Evolutionary conservation across 2,888 invertebrate genomes (phyloP).

Genomic region (Mimas tiliae): DNA sequence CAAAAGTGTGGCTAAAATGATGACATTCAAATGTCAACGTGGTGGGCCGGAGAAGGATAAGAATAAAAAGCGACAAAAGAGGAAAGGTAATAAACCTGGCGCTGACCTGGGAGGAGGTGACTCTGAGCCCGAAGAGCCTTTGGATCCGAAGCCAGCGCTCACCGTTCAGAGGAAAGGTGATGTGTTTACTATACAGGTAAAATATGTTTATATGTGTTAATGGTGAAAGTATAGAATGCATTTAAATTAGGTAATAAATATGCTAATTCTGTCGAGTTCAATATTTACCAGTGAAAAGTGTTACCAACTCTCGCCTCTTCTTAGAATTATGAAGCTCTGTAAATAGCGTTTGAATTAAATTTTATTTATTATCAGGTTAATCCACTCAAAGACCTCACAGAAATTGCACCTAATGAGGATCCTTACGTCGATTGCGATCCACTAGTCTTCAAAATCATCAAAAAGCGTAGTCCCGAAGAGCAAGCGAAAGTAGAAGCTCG

Average conservation of each 20-base stretch:
- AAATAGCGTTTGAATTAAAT: not conserved
- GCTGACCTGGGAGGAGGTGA: constrained; percentile 66
- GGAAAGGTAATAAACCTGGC: constrained; percentile 55
- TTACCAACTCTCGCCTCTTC: too few relatives aligned
- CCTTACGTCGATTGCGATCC: constrained; percentile 89
- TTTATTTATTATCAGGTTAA: constrained; percentile 74
- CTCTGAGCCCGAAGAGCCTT: constrained; percentile 73
- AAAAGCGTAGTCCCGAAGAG: constrained; percentile 83
- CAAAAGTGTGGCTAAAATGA: constrained; percentile 74
- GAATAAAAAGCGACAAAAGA: constrained; percentile 69
- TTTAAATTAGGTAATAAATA: not conserved
- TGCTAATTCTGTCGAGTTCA: not conserved
- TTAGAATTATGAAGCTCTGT: too few relatives aligned
- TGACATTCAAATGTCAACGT: constrained; percentile 73
- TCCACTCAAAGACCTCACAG: constrained; percentile 86
- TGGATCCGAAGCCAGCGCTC: constrained; percentile 86
- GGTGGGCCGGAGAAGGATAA: constrained; percentile 68
- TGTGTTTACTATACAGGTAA: constrained; percentile 85
- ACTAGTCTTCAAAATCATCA: constrained; percentile 87
- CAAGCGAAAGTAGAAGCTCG: constrained; percentile 83
- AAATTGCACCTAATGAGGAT: constrained; percentile 85
- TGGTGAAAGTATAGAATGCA: not conserved
- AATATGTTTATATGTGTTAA: not conserved
- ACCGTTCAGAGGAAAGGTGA: constrained; percentile 88
- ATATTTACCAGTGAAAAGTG: too few relatives aligned